Evolutionary conservation across 2,797 vertebrate species (phyloP), one percentile per base, ranked within the genome.

Genomic region (Scleropages formosus): DNA sequence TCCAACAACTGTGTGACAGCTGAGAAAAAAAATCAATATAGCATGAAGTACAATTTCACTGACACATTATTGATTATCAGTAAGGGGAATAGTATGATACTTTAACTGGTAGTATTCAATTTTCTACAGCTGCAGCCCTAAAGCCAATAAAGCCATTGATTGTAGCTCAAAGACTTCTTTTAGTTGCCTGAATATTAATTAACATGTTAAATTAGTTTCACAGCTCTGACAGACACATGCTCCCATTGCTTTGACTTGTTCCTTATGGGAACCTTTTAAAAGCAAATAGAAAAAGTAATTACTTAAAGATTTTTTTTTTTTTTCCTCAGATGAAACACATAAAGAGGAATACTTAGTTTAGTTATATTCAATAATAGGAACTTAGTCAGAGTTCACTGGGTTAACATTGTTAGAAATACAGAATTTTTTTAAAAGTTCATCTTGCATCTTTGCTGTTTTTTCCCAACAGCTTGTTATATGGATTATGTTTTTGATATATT

Each of bases 131-230:
- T 82, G 86, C 89, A 89, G 86, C 82, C 85, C 87, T 84, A 87
- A 81, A 92, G 82, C 89, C 86, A 91, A 94, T 93, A 90, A 92
- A 88, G 88, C 89, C 80, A 98, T 96, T 92, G 95, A 97, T 96
- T 91, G 92, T 79, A 82, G 82, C 87, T 91, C 88, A 90, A 87
- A 93, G 89, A 46, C 91, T 89, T 85, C 90, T 89, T 93, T 90
- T 91, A 90, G 95, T 95, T 94, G 94, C 86, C 85, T 87, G 89
- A 85, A 85, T 92, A 90, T 87, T 94, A 95, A 95, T 95, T 94
- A 94, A 90, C 90, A 90, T 85, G 78, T 76, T 84, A 84, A 85
- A 86, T 81, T 84, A 85, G 83, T 88, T 88, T 84, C 78, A 80
- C 78, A 86, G 83, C 84, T 82, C 78, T 91, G 93, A 94, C 81